These are phyloP conservation scores for Polyodon spathula DNA, from an alignment of 2,113 vertebrate species.

Conservation along the genomic window DNA sequence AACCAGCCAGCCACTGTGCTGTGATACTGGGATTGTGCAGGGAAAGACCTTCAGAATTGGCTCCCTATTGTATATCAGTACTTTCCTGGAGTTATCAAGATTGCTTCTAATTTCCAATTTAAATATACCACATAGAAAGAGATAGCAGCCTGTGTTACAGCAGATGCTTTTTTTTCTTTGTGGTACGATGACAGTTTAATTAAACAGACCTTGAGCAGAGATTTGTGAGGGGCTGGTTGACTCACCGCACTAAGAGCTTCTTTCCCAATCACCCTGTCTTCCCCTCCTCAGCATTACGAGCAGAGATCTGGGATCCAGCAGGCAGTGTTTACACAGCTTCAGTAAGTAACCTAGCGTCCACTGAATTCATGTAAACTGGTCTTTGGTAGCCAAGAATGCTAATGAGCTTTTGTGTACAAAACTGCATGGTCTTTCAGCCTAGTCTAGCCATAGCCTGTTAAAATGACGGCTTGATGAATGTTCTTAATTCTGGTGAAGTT, in stretches of 20 bases:
- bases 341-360: background rate
- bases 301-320: background rate
- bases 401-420: background rate
- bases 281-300: too few species aligned
- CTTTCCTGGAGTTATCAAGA: too few species aligned
- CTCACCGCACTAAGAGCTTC: too few species aligned
- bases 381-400: background rate
- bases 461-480: background rate
- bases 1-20: too few species aligned
- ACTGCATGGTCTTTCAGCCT: background rate
- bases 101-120: too few species aligned
- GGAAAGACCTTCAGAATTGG: too few species aligned
- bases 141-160: too few species aligned
- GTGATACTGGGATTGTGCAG: too few species aligned
- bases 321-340: background rate
- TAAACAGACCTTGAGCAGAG: background rate
- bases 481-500: background rate
- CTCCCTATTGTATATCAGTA: too few species aligned
- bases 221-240: too few species aligned
- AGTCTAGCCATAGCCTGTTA: conserved; percentile 3
- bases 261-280: background rate
- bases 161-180: background rate
- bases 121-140: too few species aligned
- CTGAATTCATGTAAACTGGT: background rate
- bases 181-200: background rate